Conservation (phyloP, 2,888 invertebrate species). For the Gortyna flavago region DNA sequence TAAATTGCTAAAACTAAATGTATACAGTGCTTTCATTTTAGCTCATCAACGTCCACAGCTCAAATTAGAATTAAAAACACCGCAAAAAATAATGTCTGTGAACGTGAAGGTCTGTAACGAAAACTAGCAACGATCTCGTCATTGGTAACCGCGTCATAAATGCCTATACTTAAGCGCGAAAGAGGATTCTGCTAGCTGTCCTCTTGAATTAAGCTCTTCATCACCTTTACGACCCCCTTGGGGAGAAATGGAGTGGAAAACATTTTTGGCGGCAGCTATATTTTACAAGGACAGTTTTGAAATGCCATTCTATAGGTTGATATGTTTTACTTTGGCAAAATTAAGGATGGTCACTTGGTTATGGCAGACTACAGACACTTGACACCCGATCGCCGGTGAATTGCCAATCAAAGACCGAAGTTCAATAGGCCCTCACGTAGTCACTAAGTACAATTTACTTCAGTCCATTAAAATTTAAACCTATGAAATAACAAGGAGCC, state of each 20-base stretch:
- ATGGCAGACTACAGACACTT: neutral
- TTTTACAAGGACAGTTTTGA: conserved; percentile 10
- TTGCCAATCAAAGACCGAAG: neutral
- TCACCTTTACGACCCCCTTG: conserved; percentile 22
- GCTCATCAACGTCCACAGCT: neutral
- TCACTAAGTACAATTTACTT: neutral
- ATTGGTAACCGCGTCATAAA: neutral
- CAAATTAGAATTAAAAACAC: neutral
- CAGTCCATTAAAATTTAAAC: neutral
- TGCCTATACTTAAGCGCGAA: neutral
- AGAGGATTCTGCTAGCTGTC: conserved; percentile 8
- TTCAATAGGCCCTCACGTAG: conserved; percentile 3
- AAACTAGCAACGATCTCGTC: neutral
- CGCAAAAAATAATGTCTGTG: neutral
- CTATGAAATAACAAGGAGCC: conserved; percentile 27
- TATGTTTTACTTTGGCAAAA: neutral
- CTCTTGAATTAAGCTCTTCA: conserved; percentile 39
- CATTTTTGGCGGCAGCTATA: neutral
- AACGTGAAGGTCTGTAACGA: no score
- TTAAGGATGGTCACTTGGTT: neutral
- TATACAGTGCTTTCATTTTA: neutral
- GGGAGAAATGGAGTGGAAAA: conserved; percentile 30
- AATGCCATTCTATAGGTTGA: neutral
- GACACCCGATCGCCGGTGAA: neutral
- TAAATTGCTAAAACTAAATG: neutral